These are phyloP conservation scores for Ceraclea dissimilis DNA, from an alignment of 2,888 invertebrate genomes.

Conservation along the genomic window DNA sequence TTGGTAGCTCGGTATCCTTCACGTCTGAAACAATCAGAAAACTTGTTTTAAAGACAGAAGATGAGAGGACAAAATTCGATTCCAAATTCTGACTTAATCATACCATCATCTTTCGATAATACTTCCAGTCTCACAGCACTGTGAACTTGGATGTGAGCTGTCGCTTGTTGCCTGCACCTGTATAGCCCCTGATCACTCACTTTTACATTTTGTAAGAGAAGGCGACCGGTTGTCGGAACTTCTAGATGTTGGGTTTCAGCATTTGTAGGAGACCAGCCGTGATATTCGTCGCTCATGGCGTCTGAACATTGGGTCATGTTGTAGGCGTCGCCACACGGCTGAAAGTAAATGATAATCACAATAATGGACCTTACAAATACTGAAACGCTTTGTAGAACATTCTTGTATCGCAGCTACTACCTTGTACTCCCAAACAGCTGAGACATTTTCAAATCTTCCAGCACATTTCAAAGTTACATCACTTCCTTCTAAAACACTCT, in stretches of 20 bases:
- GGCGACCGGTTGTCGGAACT: slow-evolving; percentile 1
- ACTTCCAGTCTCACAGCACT: slow-evolving; percentile 22
- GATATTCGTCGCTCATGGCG: not conserved
- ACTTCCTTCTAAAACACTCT: slow-evolving; percentile 18
- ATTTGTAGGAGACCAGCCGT: slow-evolving; percentile 3
- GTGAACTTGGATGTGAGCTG: slow-evolving; percentile 18
- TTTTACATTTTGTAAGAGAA: slow-evolving; percentile 13
- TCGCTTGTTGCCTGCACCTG: slow-evolving; percentile 23
- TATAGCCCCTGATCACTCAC: slow-evolving; percentile 19
- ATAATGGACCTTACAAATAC: not conserved
- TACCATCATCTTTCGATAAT: slow-evolving; percentile 2
- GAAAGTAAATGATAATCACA: slow-evolving; percentile 1
- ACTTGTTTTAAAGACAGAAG: no score
- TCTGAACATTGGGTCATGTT: slow-evolving; percentile 15
- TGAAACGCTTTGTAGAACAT: no score
- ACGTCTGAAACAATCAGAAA: slow-evolving; percentile 14
- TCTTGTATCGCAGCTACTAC: no score
- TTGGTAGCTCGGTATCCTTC: slow-evolving; percentile 14
- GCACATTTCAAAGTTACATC: slow-evolving; percentile 21
- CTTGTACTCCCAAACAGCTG: slow-evolving; percentile 24
- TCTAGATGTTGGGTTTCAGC: not conserved
- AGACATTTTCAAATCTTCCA: slow-evolving; percentile 20
- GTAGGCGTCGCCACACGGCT: slow-evolving; percentile 21
- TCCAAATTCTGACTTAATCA: no score
- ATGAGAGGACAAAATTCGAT: no score